Evolutionary conservation across 2,888 invertebrate genomes (phyloP), one percentile per base, ranked within the genome.

Genomic region (Alentia gelatinosa): DNA sequence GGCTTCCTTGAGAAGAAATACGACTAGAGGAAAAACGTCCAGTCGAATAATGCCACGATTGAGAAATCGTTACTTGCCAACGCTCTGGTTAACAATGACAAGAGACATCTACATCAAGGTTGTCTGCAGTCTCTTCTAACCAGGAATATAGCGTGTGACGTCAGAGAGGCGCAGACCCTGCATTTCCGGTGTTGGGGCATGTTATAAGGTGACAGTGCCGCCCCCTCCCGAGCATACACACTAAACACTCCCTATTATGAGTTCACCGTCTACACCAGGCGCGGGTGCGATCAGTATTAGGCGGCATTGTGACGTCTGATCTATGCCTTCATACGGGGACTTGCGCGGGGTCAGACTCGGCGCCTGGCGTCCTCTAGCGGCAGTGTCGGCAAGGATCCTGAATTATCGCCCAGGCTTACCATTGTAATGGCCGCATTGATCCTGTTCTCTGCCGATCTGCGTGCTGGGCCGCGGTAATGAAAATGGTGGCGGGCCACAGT

Each of bases 351-450:
- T 33, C 86, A 47, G 33, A 79, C 9, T n/a, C 39, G 12, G 19
- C 47, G 47, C 47, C 47, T 47, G 83, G 83, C 4, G 42, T 33
- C 86, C 23, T 33, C 47, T 86, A 30, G 42, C 33, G 86, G 26
- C 40, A 12, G 3, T 40, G n/a, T 12, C 30, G 86, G 42, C n/a
- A 26, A 86, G 15, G 42, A 42, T 42, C 47, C 86, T 86, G 47
- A 86, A 86, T 86, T 86, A 86, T 86, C 86, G 86, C 86, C 30
- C 86, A 26, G 86, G 33, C 15, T 79, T 79, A 50, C 47, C 50
- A 47, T 86, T 86, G 86, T 86, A 50, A 86, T 50, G 86, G 86
- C 47, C 1, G 47, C 50, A 86, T 86, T 86, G 86, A 86, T 86
- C 86, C 4, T 37, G 40, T 83, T 33, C 19, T 42, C 47, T 47